phyloP scores from a whole-genome alignment of 2,113 vertebrate species.

The Oxyura jamaicensis region DNA sequence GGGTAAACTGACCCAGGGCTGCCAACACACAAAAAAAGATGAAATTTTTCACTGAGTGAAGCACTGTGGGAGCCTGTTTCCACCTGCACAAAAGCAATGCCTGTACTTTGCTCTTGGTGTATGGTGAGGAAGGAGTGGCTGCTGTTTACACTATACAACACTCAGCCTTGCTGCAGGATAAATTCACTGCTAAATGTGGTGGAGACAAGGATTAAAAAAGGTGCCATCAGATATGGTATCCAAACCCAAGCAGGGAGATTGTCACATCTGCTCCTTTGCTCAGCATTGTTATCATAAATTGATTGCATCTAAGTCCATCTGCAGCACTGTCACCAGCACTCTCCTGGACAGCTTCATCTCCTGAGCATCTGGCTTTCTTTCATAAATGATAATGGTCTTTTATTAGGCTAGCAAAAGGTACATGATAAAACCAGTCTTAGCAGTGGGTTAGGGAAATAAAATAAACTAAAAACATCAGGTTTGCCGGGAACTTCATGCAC shows the following conservation, averaged over 20 bases:
- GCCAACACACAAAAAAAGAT: not conserved
- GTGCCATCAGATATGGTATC: not conserved
- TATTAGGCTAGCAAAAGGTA: not conserved
- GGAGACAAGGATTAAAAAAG: not conserved
- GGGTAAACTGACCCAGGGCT: not conserved
- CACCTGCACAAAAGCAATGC: accelerated
- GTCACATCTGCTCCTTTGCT: not conserved
- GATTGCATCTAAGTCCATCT: not conserved
- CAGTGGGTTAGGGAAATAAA: not conserved
- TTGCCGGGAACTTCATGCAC: not conserved
- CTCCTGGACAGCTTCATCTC: constrained; percentile 18
- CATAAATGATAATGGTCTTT: not conserved
- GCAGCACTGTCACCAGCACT: not conserved
- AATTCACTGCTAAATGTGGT: not conserved
- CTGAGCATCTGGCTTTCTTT: not conserved
- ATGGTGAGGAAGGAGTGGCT: not conserved
- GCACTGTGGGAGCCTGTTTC: accelerated
- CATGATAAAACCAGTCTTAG: not conserved
- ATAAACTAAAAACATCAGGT: not conserved
- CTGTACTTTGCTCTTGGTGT: accelerated
- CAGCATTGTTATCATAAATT: not conserved
- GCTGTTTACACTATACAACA: accelerated
- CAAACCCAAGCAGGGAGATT: not conserved
- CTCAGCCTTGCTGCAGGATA: not conserved
- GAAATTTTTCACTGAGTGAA: not conserved